Base-by-base conservation (phyloP, 2,888 invertebrate genomes). In the Drosophila mettleri region DNA sequence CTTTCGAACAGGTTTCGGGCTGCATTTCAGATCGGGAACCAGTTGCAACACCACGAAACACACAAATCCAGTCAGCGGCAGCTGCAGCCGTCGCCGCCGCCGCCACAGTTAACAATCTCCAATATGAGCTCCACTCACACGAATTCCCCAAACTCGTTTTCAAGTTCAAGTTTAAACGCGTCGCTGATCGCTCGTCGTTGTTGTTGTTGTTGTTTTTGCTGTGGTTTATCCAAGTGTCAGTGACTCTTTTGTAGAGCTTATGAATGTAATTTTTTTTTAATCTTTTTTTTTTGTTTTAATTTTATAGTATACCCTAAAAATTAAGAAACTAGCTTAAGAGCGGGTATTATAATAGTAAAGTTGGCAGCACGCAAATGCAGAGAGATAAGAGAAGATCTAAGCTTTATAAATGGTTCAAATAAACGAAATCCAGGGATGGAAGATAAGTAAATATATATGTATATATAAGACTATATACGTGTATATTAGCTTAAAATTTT, bases 121-220 rank as follows among this genome's bases (percentile, higher is more conserved):
- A 12, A 16, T 73, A 80, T 7, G 7, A 39, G 8, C 66, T 76
- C 49, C 68, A 64, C 65, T 63, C 65, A 38, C 22, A 64, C 8
- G 29, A 74, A 54, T 51, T 46, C 51, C 59, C 53, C 65, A 78
- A 88, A 86, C 89, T 78, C 36, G 79, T 89, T 90, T 89, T 89
- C 90, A 90, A 90, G 90, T 90, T 90, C 90, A 90, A 90, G 90
- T 88, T 89, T 78, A 88, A 77, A 39, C 34, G 24, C 36, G 59
- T 48, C 14, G 49, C 38, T 31, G 46, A 18, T 46, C 27, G 20
- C 22, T 48, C 24, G 24, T 29, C 53, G 24, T 43, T 55, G 33
- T 67, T 73, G 58, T 58, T 38, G 60, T 54, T 29, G 18, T 41
- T 63, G 52, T 57, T 63, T 49, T 12, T 52, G 18, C 41, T 45